Conservation (phyloP, 2,797 vertebrate species). For the Lateolabrax maculatus region DNA sequence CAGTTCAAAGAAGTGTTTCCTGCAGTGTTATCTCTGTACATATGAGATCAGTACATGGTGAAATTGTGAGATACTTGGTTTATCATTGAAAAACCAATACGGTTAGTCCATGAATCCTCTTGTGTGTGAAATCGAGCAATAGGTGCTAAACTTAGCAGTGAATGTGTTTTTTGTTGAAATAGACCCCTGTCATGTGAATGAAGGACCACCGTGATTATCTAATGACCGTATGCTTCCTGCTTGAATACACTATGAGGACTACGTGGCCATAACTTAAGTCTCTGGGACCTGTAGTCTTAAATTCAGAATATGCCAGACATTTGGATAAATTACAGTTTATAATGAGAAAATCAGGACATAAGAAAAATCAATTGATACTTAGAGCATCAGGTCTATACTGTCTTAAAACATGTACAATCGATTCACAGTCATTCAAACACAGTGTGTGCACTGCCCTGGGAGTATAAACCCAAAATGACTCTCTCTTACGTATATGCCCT, state of each 20-base stretch:
- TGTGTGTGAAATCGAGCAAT: neutral
- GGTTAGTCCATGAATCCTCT: neutral
- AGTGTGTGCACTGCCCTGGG: neutral
- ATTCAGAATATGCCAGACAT: neutral
- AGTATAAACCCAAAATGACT: neutral
- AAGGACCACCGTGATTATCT: neutral
- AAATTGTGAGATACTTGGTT: neutral
- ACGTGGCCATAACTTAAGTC: neutral
- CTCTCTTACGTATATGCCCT: neutral
- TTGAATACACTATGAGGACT: neutral
- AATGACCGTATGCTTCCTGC: neutral
- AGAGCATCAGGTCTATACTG: too few relatives aligned
- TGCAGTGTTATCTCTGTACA: neutral
- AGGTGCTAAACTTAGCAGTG: neutral
- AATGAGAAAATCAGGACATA: neutral
- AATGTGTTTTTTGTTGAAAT: neutral
- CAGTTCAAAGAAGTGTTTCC: neutral
- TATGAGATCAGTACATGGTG: neutral
- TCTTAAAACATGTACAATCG: too few relatives aligned
- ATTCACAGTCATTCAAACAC: neutral
- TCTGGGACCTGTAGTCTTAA: neutral
- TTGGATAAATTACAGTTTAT: neutral
- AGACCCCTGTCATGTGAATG: neutral
- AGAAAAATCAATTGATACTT: neutral
- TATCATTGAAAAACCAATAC: neutral